Evolutionary conservation across 2,113 vertebrate genomes (phyloP).

Genomic region (Epinephelus lanceolatus): DNA sequence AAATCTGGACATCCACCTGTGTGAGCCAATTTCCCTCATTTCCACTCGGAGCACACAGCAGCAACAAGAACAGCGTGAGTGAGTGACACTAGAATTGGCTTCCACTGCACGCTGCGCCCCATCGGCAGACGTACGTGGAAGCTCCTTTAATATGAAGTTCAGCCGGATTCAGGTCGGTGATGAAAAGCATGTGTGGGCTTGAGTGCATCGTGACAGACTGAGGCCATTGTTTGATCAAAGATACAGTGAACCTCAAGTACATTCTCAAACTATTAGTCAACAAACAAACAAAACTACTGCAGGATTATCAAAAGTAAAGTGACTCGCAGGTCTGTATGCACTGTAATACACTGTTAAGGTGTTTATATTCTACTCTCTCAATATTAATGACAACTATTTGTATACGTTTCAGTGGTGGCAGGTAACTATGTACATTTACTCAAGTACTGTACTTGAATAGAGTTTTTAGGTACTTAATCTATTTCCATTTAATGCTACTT

Average conservation of each 20-base stretch:
- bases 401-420: too few species aligned
- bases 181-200: background rate
- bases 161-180: background rate
- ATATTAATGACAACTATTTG: too few species aligned
- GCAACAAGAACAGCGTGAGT: constrained; percentile 34
- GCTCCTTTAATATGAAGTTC: constrained; percentile 12
- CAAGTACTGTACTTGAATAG: too few species aligned
- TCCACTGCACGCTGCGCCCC: constrained; percentile 15
- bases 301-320: background rate
- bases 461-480: too few species aligned
- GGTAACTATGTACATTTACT: too few species aligned
- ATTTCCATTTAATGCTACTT: too few species aligned
- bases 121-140: background rate
- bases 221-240: background rate
- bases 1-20: constrained; percentile 59
- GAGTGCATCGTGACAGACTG: background rate
- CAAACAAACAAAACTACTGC: background rate
- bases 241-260: background rate
- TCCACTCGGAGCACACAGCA: constrained; percentile 27
- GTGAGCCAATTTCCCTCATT: constrained; percentile 41
- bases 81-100: constrained; percentile 33
- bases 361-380: background rate
- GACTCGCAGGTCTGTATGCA: background rate
- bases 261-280: background rate
- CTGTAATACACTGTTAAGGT: background rate